Evolutionary conservation across 2,113 vertebrate species (phyloP), one percentile per base, ranked within the genome.

Genomic region (Pluvianellus socialis): DNA sequence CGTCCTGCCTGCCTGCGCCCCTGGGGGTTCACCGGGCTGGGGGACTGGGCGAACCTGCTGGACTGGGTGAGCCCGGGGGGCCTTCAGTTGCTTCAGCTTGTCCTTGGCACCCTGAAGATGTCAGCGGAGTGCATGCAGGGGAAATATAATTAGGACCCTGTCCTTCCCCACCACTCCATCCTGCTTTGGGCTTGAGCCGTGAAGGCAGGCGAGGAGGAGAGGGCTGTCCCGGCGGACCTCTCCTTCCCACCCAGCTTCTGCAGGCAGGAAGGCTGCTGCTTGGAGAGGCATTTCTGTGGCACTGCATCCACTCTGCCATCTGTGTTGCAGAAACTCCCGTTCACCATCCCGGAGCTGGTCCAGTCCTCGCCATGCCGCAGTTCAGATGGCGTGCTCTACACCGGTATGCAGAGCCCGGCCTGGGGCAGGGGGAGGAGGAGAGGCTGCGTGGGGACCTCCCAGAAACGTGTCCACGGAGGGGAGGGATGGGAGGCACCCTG

Each of bases 281-380:
- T 1, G 0, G 12, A 28, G 45, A 12, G 40, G n/a, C 1, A 22
- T 22, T 53, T n/a, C 58, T 12, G 44, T 49, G 61, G 15, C 19
- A 45, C 45, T 2, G 0, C 23, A 4, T 15, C 47, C 62, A 18
- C 32, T 3, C 26, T 67, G n/a, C 74, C 2, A 0, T 44, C 22
- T 44, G 45, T 92, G 82, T 61, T 98, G 63, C 97, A 99, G 99
- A 99, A 99, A 98, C 97, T 99, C n/a, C 99, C 99, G 0, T 99
- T 99, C 97, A 99, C 99, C 96, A 99, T 99, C 97, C 99, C 99
- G 0, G 99, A 99, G 93, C 98, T 99, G 98, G 99, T 99, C 15
- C 99, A 99, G 38, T 99, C 99, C 12, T 99, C 99, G 32, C 99
- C 99, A 0, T 99, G 99, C 95, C 98, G 99, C 92, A 99, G 99